phyloP scores from a whole-genome alignment of 2,113 vertebrate species.

The Ptyas mucosa region DNA sequence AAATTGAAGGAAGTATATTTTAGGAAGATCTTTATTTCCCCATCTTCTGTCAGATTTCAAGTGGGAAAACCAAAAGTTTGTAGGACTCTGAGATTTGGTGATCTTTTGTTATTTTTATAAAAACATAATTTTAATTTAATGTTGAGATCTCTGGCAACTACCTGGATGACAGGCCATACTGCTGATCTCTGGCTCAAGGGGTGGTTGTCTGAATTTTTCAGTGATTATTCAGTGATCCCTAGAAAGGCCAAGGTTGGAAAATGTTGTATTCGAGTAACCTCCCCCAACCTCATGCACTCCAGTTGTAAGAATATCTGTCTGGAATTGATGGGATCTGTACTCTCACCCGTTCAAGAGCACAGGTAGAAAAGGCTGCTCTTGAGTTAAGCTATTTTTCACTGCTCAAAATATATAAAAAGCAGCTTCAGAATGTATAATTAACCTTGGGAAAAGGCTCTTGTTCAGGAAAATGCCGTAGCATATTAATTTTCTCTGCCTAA shows the following conservation, averaged over 20 bases:
- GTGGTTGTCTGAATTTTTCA: neutral
- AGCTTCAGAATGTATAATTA: constrained; percentile 53
- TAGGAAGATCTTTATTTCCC: neutral
- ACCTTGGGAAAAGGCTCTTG: constrained; percentile 47
- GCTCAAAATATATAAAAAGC: constrained; percentile 33
- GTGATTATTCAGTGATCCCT: neutral
- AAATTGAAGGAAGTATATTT: neutral
- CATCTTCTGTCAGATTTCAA: neutral
- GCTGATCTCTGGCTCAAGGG: neutral
- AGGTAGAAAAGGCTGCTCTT: constrained; percentile 15
- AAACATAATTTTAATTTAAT: neutral
- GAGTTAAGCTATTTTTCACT: constrained; percentile 30
- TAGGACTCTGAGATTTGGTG: neutral
- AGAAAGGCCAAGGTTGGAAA: neutral
- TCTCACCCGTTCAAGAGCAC: neutral
- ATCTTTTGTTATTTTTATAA: neutral
- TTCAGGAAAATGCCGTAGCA: constrained; percentile 46
- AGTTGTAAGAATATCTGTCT: neutral
- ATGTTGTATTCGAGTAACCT: neutral
- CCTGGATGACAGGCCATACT: neutral
- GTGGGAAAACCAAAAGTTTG: neutral
- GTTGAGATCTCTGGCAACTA: neutral
- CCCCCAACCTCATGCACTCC: neutral
- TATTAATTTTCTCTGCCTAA: constrained; percentile 46
- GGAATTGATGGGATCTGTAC: neutral